Conservation (phyloP, 2,888 invertebrate species). For the Perizoma affinitatum region DNA sequence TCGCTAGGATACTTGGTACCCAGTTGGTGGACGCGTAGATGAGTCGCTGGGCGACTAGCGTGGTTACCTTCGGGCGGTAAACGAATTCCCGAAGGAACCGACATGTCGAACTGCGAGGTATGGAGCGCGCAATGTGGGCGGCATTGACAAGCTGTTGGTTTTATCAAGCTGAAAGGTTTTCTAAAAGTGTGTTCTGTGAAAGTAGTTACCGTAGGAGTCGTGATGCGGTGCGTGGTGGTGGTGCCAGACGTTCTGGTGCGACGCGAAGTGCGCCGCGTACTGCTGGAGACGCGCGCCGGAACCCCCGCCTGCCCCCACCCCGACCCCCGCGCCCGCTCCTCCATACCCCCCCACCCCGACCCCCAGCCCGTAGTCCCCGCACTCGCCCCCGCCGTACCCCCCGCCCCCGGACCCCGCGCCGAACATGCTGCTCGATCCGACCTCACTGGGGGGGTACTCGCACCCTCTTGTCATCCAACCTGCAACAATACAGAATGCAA, state of each 20-base stretch:
- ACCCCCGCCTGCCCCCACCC: constrained; percentile 56
- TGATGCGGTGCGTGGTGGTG: constrained; percentile 73
- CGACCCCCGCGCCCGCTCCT: constrained; percentile 44
- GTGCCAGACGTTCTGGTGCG: constrained; percentile 78
- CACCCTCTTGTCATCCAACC: constrained; percentile 36
- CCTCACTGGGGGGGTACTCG: constrained; percentile 34
- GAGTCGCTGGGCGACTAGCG: too few species aligned
- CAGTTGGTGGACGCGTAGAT: too few species aligned
- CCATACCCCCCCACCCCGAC: constrained; percentile 34
- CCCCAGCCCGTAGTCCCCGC: constrained; percentile 47
- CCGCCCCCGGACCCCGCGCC: constrained; percentile 25
- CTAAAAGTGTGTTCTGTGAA: too few species aligned
- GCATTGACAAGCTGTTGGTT: too few species aligned
- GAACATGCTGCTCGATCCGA: constrained; percentile 29
- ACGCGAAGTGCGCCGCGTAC: constrained; percentile 77
- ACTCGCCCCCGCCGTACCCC: constrained; percentile 22
- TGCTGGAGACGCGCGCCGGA: constrained; percentile 70
- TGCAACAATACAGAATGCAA: constrained; percentile 19
- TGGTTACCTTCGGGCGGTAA: too few species aligned
- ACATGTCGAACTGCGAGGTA: too few species aligned
- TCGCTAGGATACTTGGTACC: too few species aligned
- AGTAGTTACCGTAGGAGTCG: constrained; percentile 64
- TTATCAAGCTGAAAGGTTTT: too few species aligned
- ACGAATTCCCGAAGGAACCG: too few species aligned
- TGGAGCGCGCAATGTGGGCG: too few species aligned